Base-by-base conservation (phyloP, 1,140 invertebrate species). In the Dendroctonus ponderosae region DNA sequence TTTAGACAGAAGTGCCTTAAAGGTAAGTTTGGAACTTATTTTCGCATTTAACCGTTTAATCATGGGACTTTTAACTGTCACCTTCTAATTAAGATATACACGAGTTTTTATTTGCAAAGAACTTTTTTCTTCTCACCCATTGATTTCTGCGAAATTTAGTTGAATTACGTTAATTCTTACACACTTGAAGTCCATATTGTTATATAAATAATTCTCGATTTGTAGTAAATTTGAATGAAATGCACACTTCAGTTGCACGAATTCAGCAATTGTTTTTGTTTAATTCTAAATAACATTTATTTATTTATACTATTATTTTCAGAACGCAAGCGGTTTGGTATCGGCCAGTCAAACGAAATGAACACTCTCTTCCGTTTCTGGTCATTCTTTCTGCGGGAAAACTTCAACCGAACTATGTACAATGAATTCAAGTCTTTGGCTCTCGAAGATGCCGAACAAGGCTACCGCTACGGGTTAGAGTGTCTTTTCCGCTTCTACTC, bases 361-460 rank as follows among this genome's bases (percentile, higher is more conserved):
- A 97, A 98, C 79, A 98, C 96, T 0, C 83, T 98, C 2, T 98
- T 96, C 82, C 85, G 97, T 65, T 99, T 99, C 83, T 99, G 97
- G 97, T 99, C 97, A 26, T 98, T 99, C 86, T 99, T 99, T 83
- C 84, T 99, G 49, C 83, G 97, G 58, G 96, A 99, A 78, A 96
- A 99, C 80, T 99, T 98, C 81, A 99, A 99, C 82, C 87, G 91
- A 72, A 96, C 91, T 71, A 99, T 99, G 97, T 99, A 98, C 79
- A 89, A 92, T 70, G 97, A 99, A 81, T 99, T 99, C 80, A 89
- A 88, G 75, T 84, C 83, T 50, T 77, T 97, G 57, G 95, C 97
- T 6, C 84, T 91, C 58, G 97, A 99, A 82, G 97, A 99, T 84
- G 93, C 95, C 0, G 82, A 84, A 40, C 87, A 85, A 68, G 95